Evolutionary conservation across 2,888 invertebrate species (phyloP), one percentile per base, ranked within the genome.

Genomic region (Petrolisthes cinctipes): DNA sequence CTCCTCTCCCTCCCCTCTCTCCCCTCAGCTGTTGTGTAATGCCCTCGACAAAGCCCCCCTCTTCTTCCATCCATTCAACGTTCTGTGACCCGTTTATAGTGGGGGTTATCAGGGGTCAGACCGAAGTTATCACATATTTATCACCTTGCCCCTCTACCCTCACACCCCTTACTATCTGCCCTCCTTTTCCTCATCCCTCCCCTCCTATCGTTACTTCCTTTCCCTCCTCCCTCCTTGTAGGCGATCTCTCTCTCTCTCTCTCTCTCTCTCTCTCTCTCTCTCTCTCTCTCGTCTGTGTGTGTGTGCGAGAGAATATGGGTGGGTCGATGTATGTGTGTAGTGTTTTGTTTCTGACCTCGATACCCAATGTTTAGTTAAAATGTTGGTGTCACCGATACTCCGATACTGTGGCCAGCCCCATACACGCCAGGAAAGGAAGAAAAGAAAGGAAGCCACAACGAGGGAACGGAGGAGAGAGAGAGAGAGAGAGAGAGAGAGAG

Each of bases 211-310:
- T 0, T 37, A n/a, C 7, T 7, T 4, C 20, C 78, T 78, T 53
- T 53, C 78, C 20, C 53, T 53, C 54, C 53, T 20, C n/a, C 78
- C n/a, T 9, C 53, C 78, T 51, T 53, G 23, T 53, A 11, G 14
- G 23, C 78, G 7, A 9, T 78, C 51, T 78, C 53, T 37, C 51
- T 78, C 78, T 20, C 78, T 78, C 53, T 78, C 20, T 78, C 78
- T 51, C 20, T 78, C 51, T 51, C 23, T 54, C 17, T 14, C 5
- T 61, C 9, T 61, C 11, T 37, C 0, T 37, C 37, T 37, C 37
- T 37, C 37, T 37, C 37, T 37, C 37, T 0, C 2, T 0, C 2
- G 37, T 37, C 0, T 37, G 37, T 37, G 2, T 37, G 37, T 37
- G 37, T 37, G 37, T 37, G 37, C 37, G 37, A 37, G 37, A 2